Evolutionary conservation across 2,888 invertebrate genomes (phyloP).

Genomic region (Pammene aurita): DNA sequence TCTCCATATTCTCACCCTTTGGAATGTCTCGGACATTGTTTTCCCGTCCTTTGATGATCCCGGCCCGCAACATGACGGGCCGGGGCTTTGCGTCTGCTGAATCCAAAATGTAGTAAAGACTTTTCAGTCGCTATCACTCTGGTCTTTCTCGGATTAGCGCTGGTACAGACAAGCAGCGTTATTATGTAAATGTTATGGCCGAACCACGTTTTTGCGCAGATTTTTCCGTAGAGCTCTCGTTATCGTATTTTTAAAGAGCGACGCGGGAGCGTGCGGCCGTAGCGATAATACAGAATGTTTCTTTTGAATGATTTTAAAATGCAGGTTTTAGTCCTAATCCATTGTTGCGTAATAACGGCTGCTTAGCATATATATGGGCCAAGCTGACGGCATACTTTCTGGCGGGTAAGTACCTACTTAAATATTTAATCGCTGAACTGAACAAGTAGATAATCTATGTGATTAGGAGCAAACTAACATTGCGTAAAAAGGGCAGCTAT

Average conservation of each 20-base stretch:
- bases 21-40: slow-evolving; percentile 2
- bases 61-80: slow-evolving; percentile 3
- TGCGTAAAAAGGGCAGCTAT: too few relatives aligned
- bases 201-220: slow-evolving; percentile 14
- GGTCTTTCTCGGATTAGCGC: neutral
- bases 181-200: slow-evolving; percentile 40
- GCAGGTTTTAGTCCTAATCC: neutral
- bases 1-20: slow-evolving; percentile 4
- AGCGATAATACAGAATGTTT: slow-evolving; percentile 25
- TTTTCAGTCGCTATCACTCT: neutral
- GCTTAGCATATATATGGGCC: neutral
- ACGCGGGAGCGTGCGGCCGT: slow-evolving; percentile 20
- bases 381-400: neutral
- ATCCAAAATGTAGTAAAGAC: slow-evolving; percentile 11
- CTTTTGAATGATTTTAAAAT: slow-evolving; percentile 12
- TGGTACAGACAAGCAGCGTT: slow-evolving; percentile 5
- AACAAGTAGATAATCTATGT: too few relatives aligned
- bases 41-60: slow-evolving; percentile 17
- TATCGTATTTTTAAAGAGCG: slow-evolving; percentile 38
- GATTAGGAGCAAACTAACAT: too few relatives aligned
- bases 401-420: too few relatives aligned
- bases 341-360: slow-evolving; percentile 4
- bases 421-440: too few relatives aligned
- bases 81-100: neutral
- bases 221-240: slow-evolving; percentile 19